A percentile compares a stretch with the other conserved stretches of the same genome.
These are phyloP conservation scores for Crematogaster levior DNA, from an alignment of 2,888 invertebrate species.

Conservation along the genomic window DNA sequence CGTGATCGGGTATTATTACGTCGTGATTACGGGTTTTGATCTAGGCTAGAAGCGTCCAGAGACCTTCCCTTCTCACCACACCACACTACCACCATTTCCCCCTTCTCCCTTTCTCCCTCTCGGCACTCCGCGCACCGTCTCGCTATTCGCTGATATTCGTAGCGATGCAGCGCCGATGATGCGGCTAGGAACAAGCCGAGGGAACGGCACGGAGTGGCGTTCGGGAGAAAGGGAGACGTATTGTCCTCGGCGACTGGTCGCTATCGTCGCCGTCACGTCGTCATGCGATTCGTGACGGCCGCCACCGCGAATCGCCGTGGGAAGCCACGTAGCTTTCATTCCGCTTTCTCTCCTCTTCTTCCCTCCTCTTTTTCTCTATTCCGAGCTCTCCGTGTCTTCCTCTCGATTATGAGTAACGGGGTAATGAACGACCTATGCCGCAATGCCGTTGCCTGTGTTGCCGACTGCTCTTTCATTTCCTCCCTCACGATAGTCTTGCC, in stretches of 20 bases:
- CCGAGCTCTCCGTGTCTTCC: conserved; percentile 37
- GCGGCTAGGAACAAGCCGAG: conserved; percentile 31
- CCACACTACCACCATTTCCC: too few relatives aligned
- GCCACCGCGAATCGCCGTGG: conserved; percentile 73
- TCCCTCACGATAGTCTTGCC: conserved; percentile 6
- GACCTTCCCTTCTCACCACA: conserved; percentile 11
- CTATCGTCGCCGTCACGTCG: conserved; percentile 70
- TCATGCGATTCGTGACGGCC: conserved; percentile 81
- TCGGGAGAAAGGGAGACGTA: conserved; percentile 9
- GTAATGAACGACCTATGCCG: conserved; percentile 70
- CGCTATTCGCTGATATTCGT: conserved; percentile 57
- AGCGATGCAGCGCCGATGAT: conserved; percentile 40
- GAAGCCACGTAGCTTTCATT: conserved; percentile 64
- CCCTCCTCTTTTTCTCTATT: conserved; percentile 15
- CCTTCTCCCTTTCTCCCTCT: not conserved
- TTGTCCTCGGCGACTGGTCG: conserved; percentile 57
- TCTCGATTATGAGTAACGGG: conserved; percentile 55
- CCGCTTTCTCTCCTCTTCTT: conserved; percentile 18
- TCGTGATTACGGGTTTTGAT: conserved; percentile 81
- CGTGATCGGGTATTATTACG: conserved; percentile 85
- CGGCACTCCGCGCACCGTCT: conserved; percentile 9
- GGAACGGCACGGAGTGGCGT: not conserved
- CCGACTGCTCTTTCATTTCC: conserved; percentile 16
- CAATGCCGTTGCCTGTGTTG: conserved; percentile 62
- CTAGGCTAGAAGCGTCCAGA: conserved; percentile 79